Evolutionary conservation across 30 jellyfish, hydroid and myxozoan species (phyloP).

Genomic region (Euphysa ruthae): DNA sequence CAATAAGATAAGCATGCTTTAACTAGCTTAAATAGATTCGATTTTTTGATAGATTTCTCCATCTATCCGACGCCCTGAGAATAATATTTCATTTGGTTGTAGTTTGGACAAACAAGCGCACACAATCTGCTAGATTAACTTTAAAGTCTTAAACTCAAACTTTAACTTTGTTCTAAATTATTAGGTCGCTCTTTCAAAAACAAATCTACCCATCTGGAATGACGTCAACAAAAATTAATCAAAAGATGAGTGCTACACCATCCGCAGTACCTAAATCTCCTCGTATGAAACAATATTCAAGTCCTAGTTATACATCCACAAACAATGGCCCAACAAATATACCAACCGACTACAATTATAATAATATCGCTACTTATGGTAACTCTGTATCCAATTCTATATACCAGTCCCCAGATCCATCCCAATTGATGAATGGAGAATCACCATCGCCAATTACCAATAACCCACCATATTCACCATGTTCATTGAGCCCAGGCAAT

Average conservation of each 20-base stretch:
- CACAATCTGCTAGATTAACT: too few species aligned
- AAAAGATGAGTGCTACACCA: slow-evolving; percentile 66
- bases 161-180: too few species aligned
- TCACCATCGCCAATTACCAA: slow-evolving; percentile 85
- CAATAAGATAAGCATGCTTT: too few species aligned
- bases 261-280: slow-evolving; percentile 75
- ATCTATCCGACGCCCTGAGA: too few species aligned
- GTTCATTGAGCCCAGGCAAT: slow-evolving; percentile 91
- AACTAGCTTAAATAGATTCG: too few species aligned
- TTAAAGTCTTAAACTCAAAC: too few species aligned
- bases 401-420: slow-evolving; percentile 57
- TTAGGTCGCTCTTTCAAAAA: slow-evolving; percentile 88
- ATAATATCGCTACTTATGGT: slow-evolving; percentile 43
- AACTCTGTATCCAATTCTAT: slow-evolving; percentile 40
- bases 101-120: too few species aligned
- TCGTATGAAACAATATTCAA: slow-evolving; percentile 56
- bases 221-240: slow-evolving; percentile 54
- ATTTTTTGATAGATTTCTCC: too few species aligned
- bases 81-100: too few species aligned
- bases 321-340: slow-evolving; percentile 42
- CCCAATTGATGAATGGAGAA: slow-evolving; percentile 81
- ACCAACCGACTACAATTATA: slow-evolving; percentile 75
- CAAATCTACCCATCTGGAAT: slow-evolving; percentile 87
- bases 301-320: slow-evolving; percentile 48
- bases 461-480: slow-evolving; percentile 86